Percentiles rank a stretch among this genome's conserved stretches.
phyloP scores from a whole-genome alignment of 37 sponge, comb jelly and placozoan genomes.

The Crambe crambe region DNA sequence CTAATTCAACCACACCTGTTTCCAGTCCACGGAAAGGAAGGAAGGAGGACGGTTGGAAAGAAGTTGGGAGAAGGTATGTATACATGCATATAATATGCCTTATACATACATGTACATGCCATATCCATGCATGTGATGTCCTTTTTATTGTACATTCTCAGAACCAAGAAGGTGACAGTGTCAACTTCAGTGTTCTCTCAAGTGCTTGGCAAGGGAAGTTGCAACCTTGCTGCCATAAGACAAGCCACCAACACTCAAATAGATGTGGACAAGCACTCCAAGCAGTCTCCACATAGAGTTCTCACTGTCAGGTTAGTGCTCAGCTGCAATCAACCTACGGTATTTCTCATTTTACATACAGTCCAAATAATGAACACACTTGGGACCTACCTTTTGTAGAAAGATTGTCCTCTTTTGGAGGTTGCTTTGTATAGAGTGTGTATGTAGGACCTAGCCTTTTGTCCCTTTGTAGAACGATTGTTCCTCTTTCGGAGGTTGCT shows the following conservation, averaged over 20 bases:
- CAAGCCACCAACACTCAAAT: conserved; percentile 70
- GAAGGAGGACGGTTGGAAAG: conserved; percentile 93
- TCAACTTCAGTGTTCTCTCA: conserved; percentile 38
- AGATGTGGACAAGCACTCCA: conserved; percentile 66
- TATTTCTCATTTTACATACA: no score
- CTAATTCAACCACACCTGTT: conserved; percentile 24
- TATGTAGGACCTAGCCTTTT: no score
- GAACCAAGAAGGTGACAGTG: conserved; percentile 66
- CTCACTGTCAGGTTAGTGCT: conserved; percentile 61
- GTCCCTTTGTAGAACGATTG: no score
- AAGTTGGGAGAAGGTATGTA: conserved; percentile 62
- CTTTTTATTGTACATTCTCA: background rate
- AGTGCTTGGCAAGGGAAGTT: conserved; percentile 65
- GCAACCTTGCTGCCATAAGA: conserved; percentile 51
- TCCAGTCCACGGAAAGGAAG: conserved; percentile 74
- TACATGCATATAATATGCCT: no score
- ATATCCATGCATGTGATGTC: background rate
- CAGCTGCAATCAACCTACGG: no score
- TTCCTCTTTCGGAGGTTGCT: no score
- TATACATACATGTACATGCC: no score
- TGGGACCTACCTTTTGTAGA: no score
- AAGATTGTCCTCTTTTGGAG: no score
- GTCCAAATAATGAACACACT: no score
- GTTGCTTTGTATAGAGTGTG: no score
- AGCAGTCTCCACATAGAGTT: conserved; percentile 40